A percentile compares a stretch with the other conserved stretches of the same genome.
phyloP scores from a whole-genome alignment of 2,797 vertebrate species.

The Momotus momota region DNA sequence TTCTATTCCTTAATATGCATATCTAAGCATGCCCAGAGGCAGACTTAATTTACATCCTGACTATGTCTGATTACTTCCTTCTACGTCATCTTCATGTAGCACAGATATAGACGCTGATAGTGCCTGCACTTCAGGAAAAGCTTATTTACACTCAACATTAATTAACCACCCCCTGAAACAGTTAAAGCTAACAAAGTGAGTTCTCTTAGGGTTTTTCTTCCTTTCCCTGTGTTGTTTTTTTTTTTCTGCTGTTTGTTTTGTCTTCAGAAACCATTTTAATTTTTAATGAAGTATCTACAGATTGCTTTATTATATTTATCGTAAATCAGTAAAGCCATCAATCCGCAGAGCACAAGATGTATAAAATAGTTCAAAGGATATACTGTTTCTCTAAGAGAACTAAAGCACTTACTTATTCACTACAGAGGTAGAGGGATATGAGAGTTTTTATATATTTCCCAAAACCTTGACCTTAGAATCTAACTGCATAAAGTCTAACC shows the following conservation, averaged over 20 bases:
- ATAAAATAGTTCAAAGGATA: background rate
- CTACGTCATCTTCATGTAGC: background rate
- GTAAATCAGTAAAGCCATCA: background rate
- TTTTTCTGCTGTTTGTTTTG: background rate
- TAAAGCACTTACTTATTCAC: background rate
- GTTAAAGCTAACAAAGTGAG: background rate
- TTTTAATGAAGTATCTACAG: background rate
- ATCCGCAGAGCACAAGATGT: background rate
- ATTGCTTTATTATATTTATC: background rate
- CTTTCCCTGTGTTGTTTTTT: background rate
- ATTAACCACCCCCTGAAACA: background rate
- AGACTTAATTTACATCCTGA: conserved; percentile 9
- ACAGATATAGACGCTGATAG: background rate
- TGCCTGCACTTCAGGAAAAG: background rate
- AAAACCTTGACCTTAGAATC: background rate
- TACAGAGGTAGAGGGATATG: background rate
- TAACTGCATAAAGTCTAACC: background rate
- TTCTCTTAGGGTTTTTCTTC: background rate
- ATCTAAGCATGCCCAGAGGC: background rate
- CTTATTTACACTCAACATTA: background rate
- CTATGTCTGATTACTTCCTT: background rate
- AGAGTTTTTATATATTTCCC: background rate
- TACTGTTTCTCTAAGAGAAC: background rate
- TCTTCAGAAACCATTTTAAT: background rate
- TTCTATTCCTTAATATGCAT: background rate